Conservation (phyloP, 2,888 invertebrate genomes). For the Scotopteryx bipunctaria region DNA sequence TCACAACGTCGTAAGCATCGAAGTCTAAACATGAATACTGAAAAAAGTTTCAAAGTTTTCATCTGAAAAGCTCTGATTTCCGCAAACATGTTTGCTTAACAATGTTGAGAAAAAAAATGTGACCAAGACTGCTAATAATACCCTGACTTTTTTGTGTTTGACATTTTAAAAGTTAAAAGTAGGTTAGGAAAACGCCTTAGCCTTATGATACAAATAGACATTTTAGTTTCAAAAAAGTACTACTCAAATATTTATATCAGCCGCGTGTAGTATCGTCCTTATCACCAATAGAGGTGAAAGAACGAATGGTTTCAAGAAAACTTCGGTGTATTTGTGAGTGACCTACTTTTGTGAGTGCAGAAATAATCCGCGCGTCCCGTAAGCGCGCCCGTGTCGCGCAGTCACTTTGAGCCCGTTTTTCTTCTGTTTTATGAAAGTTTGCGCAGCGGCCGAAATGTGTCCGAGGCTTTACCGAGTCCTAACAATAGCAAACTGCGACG, state of each 20-base stretch:
- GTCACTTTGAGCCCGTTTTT: conserved; percentile 9
- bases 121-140: too few species aligned
- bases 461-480: conserved; percentile 32
- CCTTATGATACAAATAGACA: too few species aligned
- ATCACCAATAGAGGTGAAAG: background rate
- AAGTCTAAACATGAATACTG: too few species aligned
- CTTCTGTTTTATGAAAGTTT: background rate
- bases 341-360: conserved; percentile 2
- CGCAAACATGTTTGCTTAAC: too few species aligned
- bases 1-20: too few species aligned
- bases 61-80: too few species aligned
- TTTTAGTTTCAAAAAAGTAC: too few species aligned
- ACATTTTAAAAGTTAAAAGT: too few species aligned
- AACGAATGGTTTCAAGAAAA: conserved; percentile 1
- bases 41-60: too few species aligned
- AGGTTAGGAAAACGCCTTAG: too few species aligned
- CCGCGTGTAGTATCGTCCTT: background rate
- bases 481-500: conserved; percentile 46
- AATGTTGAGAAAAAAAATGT: too few species aligned
- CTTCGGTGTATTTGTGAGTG: background rate
- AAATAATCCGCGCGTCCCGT: background rate
- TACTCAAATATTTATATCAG: background rate
- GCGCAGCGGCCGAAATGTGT: conserved; percentile 33
- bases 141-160: too few species aligned
- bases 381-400: background rate